Conservation (phyloP, 1,140 invertebrate species). For the Cydia splendana region DNA sequence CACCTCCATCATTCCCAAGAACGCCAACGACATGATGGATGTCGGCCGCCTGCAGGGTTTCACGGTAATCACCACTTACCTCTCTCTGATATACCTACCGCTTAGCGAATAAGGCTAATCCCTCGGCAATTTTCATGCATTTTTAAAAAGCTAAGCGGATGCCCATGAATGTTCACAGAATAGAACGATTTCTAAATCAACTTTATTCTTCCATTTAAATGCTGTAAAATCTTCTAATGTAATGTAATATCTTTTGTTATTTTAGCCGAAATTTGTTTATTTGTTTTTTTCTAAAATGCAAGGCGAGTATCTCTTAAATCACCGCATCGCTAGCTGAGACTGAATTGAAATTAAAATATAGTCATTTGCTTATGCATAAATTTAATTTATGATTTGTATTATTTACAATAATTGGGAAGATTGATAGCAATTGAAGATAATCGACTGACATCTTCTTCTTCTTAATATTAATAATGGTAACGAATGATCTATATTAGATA, state of each 20-base stretch:
- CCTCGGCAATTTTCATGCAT: background rate
- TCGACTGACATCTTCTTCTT: background rate
- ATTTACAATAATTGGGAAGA: background rate
- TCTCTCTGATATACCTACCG: background rate
- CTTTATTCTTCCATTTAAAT: background rate
- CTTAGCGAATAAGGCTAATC: background rate
- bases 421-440: background rate
- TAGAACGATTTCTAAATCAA: background rate
- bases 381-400: background rate
- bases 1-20: constrained; percentile 94
- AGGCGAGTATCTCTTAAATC: background rate
- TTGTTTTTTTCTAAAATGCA: background rate
- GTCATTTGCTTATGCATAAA: background rate
- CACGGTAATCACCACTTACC: constrained; percentile 82
- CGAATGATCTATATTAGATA: too few species aligned
- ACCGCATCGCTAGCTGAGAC: background rate
- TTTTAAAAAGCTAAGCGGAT: background rate
- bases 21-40: constrained; percentile 99
- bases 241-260: too few species aligned
- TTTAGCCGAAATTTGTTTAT: too few species aligned
- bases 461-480: background rate
- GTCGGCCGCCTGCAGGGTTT: constrained; percentile 98
- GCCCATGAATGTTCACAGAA: background rate
- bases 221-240: too few species aligned
- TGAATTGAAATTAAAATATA: background rate